phyloP scores from a whole-genome alignment of 1,140 invertebrate genomes.

The Oreohelix idahoensis region DNA sequence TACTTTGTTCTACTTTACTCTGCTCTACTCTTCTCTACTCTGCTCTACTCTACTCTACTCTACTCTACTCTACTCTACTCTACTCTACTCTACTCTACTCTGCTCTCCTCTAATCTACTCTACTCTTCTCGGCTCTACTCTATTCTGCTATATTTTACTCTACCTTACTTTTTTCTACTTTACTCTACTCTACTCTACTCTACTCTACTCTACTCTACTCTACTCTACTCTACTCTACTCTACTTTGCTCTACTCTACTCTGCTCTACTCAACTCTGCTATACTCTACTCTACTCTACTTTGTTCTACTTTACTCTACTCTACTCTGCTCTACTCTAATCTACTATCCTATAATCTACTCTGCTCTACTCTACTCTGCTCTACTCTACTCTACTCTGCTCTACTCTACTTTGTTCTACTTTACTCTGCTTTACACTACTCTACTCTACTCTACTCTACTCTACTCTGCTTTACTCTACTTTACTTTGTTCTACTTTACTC shows the following conservation, averaged over 20 bases:
- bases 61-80: too few relatives aligned
- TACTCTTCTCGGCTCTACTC: too few relatives aligned
- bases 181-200: background rate
- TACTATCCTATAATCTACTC: background rate
- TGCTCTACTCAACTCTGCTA: background rate
- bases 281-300: too few relatives aligned
- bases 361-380: background rate
- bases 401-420: constrained; percentile 14
- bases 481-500: constrained; percentile 21
- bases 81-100: too few relatives aligned
- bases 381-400: background rate
- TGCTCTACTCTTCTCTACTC: too few relatives aligned
- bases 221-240: too few relatives aligned
- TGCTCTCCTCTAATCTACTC: too few relatives aligned
- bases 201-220: too few relatives aligned
- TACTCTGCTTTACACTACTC: background rate
- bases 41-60: too few relatives aligned
- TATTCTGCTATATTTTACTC: background rate
- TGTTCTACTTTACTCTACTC: too few relatives aligned
- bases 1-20: too few relatives aligned
- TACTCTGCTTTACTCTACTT: background rate
- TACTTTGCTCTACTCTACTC: too few relatives aligned
- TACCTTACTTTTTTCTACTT: background rate
- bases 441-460: background rate
- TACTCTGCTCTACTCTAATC: background rate